phyloP scores from a whole-genome alignment of 1,140 invertebrate species.

The Neoseiulus cucumeris region DNA sequence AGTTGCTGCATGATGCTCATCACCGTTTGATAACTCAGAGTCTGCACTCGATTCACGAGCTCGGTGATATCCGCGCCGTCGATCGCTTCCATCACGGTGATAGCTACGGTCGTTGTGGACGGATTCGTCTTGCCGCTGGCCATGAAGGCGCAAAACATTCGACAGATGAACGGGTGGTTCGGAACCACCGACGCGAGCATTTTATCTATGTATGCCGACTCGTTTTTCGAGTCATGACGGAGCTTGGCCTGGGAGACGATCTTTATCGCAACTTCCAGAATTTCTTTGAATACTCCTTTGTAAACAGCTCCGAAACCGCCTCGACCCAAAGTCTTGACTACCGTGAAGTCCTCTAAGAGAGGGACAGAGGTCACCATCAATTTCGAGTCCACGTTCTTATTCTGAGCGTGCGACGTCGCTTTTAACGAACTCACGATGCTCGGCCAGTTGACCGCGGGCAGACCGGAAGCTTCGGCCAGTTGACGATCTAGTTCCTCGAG shows the following conservation, averaged over 20 bases:
- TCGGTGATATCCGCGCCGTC: neutral
- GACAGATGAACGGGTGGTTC: conserved; percentile 1
- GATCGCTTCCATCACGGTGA: conserved; percentile 5
- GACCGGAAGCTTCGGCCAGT: neutral
- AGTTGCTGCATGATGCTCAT: neutral
- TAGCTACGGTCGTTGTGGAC: neutral
- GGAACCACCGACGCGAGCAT: neutral
- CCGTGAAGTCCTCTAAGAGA: neutral
- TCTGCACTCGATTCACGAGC: neutral
- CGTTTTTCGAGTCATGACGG: neutral
- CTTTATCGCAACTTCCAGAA: neutral
- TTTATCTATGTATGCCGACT: neutral
- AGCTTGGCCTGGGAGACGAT: neutral
- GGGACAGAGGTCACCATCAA: neutral
- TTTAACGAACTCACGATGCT: neutral
- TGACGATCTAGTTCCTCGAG: conserved; percentile 3
- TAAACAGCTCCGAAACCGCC: conserved; percentile 2
- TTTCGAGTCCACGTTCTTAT: neutral
- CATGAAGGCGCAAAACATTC: neutral
- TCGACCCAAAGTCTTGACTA: neutral
- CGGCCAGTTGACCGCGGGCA: neutral
- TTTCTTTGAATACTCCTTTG: neutral
- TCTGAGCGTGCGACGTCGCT: neutral
- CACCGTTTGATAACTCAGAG: neutral
- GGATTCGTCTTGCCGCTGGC: neutral